Base-by-base conservation (phyloP, 2,113 vertebrate species). In the Coregonus clupeaformis region DNA sequence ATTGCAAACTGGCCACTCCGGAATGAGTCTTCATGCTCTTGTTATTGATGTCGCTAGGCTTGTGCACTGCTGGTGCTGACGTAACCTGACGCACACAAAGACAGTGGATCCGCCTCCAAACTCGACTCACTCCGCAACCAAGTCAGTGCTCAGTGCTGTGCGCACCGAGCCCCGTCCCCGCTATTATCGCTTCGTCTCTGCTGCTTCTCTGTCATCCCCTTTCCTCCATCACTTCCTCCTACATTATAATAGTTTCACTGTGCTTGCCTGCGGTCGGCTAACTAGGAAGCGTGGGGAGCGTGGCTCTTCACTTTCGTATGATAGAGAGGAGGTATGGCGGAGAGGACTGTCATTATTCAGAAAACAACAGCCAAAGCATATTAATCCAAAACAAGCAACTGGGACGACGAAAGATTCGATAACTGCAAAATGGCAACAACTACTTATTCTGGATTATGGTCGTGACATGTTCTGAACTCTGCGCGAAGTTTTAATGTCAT, bases 261-360 rank as follows among this genome's bases (percentile, higher is more conserved):
- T 18, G 49, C 16, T 11, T 75, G 78, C 69, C 70, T 57, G 62
- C 14, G n/a, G 73, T 72, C 71, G 42, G 69, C 52, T 64, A 30
- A 20, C 66, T 22, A 78, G 73, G 84, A 78, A 82, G 73, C 12
- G 83, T 68, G 77, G 77, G 78, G 82, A 80, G 80, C 73, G 59
- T 42, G 36, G 36, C 36, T 42, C 36, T 29, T 57, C 78, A 30
- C 80, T 73, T 80, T 83, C 30, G 70, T 81, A n/a, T 20, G 77
- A 77, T 14, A 79, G 63, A 55, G 74, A 20, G 76, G 82, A 76
- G 88, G 67, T 73, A 90, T 91, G 90, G 85, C 83, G 78, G 82
- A 79, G 76, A 55, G 77, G 75, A 65, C 2, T 27, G 27, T 42
- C 80, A 52, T 47, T 81, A 77, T 69, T 71, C 22, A 77, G 85